Evolutionary conservation across 2,888 invertebrate genomes (phyloP).

Genomic region (Bombylius major): DNA sequence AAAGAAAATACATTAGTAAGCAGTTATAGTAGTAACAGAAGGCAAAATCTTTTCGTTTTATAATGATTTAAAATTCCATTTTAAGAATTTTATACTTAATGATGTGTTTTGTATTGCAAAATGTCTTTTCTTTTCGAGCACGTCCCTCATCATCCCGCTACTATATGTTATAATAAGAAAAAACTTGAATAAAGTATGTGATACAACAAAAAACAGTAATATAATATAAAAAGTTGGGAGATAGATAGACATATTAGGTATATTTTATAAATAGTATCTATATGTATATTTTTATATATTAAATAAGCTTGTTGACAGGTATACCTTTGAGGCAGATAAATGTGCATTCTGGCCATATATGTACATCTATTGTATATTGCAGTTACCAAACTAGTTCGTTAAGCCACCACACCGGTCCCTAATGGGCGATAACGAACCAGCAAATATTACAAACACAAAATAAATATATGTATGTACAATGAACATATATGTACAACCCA

Average conservation of each 20-base stretch:
- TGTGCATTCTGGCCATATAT: conserved; percentile 10
- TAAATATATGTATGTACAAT: too few relatives aligned
- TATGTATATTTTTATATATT: background rate
- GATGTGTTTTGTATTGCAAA: conserved; percentile 33
- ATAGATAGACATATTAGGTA: too few relatives aligned
- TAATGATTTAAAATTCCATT: conserved; percentile 39
- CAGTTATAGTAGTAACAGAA: conserved; percentile 5
- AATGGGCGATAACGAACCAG: conserved; percentile 9
- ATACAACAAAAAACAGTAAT: too few relatives aligned
- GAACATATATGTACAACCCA: too few relatives aligned
- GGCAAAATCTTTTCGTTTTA: conserved; percentile 12
- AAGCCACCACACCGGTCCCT: conserved; percentile 19
- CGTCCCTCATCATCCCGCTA: background rate
- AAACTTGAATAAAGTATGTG: too few relatives aligned
- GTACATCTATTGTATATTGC: conserved; percentile 1
- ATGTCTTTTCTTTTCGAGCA: conserved; percentile 2
- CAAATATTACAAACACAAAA: background rate
- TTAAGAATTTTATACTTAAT: conserved; percentile 40
- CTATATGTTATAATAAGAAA: too few relatives aligned
- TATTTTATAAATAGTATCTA: too few relatives aligned
- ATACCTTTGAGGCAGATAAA: conserved; percentile 18
- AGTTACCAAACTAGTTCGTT: conserved; percentile 32
- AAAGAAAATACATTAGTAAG: background rate
- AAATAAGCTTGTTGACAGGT: conserved; percentile 16
- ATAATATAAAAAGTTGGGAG: too few relatives aligned